phyloP scores from a whole-genome alignment of 2,888 invertebrate genomes.

The Capitulum mitella region DNA sequence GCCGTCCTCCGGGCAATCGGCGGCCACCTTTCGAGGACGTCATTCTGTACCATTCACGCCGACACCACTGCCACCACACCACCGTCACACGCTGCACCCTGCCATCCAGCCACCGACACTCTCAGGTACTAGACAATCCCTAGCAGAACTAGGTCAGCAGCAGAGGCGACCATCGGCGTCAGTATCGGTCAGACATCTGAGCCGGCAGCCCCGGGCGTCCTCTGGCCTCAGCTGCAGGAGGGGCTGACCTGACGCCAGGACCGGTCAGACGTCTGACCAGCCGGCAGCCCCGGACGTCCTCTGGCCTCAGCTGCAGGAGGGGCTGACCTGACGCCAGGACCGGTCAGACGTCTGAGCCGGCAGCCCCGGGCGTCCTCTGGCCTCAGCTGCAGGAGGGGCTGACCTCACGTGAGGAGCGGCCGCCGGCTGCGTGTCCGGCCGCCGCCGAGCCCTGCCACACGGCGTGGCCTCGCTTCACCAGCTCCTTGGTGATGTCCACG shows the following conservation, averaged over 20 bases:
- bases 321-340: too few relatives aligned
- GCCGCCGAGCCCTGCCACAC: not conserved
- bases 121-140: not conserved
- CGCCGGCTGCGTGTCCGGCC: not conserved
- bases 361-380: not conserved
- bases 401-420: not conserved
- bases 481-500: conserved; percentile 25
- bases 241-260: not conserved
- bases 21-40: too few relatives aligned
- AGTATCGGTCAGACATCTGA: too few relatives aligned
- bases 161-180: too few relatives aligned
- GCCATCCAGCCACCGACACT: not conserved
- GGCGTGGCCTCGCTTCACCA: conserved; percentile 26
- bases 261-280: not conserved
- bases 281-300: not conserved
- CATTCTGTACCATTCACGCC: too few relatives aligned
- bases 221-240: not conserved
- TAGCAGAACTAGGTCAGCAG: too few relatives aligned
- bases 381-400: conserved; percentile 13
- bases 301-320: too few relatives aligned
- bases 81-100: not conserved
- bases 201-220: not conserved
- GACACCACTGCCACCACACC: not conserved
- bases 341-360: too few relatives aligned
- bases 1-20: too few relatives aligned